Conservation (phyloP, 2,113 vertebrate genomes). For the Hyaena hyaena region DNA sequence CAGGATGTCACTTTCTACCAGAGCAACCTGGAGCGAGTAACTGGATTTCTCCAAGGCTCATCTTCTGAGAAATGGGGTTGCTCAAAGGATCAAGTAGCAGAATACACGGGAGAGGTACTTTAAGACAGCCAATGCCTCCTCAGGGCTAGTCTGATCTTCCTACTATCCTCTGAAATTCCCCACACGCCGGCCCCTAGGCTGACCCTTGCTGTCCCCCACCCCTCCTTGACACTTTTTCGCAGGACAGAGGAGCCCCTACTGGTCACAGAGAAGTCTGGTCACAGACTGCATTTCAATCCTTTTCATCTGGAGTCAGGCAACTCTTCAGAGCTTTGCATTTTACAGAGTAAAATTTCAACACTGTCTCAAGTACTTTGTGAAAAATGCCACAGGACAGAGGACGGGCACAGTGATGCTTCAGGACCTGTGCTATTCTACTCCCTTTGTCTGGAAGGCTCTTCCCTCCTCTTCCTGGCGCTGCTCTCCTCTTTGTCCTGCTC, state of each 20-base stretch:
- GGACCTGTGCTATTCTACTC: not conserved
- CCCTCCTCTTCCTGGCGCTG: rapidly evolving
- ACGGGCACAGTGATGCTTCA: not conserved
- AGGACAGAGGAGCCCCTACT: not conserved
- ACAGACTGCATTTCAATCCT: not conserved
- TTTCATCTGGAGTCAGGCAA: not conserved
- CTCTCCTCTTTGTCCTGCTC: not conserved
- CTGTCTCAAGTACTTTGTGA: not conserved
- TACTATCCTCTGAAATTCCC: not conserved
- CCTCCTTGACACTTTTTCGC: not conserved
- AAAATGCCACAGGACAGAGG: not conserved
- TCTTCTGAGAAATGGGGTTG: not conserved
- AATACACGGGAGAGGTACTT: not conserved
- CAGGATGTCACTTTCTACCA: not conserved
- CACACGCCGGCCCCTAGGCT: not conserved
- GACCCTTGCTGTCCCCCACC: not conserved
- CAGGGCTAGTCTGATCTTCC: not conserved
- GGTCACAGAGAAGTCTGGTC: not conserved
- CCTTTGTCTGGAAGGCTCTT: not conserved
- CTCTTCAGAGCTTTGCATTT: not conserved
- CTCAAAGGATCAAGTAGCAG: not conserved
- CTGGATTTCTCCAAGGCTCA: not conserved
- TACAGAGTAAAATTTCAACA: not conserved
- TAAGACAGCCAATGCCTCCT: not conserved
- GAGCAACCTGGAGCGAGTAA: not conserved